These are phyloP conservation scores for Hippocampus barbouri DNA, from an alignment of 2,113 vertebrate genomes.

Conservation along the genomic window DNA sequence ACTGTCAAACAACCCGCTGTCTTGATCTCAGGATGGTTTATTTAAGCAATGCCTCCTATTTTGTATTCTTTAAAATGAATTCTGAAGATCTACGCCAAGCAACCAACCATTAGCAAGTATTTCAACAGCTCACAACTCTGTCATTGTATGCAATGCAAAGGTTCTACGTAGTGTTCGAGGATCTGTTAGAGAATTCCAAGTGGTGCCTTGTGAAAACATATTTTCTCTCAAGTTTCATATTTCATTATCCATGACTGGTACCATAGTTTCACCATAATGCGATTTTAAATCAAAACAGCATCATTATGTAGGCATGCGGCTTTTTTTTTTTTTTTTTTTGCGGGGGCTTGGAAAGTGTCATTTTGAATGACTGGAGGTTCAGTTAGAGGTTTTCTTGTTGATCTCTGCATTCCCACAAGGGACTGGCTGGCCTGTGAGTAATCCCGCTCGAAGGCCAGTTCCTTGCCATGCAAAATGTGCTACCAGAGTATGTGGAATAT, in stretches of 20 bases:
- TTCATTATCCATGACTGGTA: neutral
- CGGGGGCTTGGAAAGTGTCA: neutral
- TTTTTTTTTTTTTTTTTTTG: neutral
- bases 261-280: neutral
- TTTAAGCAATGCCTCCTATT: neutral
- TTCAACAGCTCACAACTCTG: neutral
- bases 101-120: neutral
- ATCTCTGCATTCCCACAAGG: neutral
- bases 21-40: neutral
- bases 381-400: neutral
- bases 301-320: neutral
- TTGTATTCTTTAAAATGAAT: neutral
- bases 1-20: no score
- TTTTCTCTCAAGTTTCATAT: neutral
- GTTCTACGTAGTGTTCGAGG: neutral
- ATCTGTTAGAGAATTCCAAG: neutral
- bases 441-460: neutral
- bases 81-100: neutral
- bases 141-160: neutral
- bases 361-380: conserved; percentile 2
- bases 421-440: neutral
- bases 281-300: neutral
- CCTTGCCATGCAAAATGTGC: neutral
- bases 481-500: neutral
- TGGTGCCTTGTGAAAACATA: neutral